Base-by-base conservation (phyloP, 2,888 invertebrate species). In the Platerodrilus igneus region DNA sequence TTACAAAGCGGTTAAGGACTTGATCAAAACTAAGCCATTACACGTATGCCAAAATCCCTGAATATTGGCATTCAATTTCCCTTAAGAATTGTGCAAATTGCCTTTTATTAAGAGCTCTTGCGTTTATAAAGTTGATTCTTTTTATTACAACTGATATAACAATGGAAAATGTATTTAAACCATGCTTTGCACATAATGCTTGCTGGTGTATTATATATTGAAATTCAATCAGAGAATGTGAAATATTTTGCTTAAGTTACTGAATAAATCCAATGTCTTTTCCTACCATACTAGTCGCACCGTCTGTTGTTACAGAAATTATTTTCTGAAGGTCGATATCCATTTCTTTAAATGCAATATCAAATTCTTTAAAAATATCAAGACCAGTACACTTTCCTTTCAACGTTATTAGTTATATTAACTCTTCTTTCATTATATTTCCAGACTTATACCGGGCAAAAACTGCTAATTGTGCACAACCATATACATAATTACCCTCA, bases 81-180 rank as follows among this genome's bases (percentile, higher is more conserved):
- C n/a, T n/a, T n/a, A n/a, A n/a, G n/a, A n/a, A n/a, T n/a, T 38
- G 29, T 32, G 38, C 32, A 42, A 38, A 38, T 42, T 37, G 28
- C 17, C 27, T 34, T 34, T 34, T 40, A 35, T 28, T 40, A 40
- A 40, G 39, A 39, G n/a, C 14, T 39, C 39, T 39, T 33, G 32
- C 37, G 21, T 42, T 42, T 32, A 42, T 42, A 33, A 28, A 42
- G 33, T 42, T 42, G 42, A 42, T 37, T 14, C 37, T 16, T 37
- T 42, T 42, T 42, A 42, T 42, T 42, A 42, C 37, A 42, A 37
- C 37, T 42, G 37, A 18, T 25, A 41, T 41, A 37, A 31, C 26
- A 37, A 14, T 37, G 32, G 32, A 37, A 41, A 41, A 37, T 37
- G 33, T 37, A 37, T 42, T 37, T 37, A 42, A 42, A 33, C 42